Conservation (phyloP, 2,113 vertebrate genomes). For the Antechinus flavipes region DNA sequence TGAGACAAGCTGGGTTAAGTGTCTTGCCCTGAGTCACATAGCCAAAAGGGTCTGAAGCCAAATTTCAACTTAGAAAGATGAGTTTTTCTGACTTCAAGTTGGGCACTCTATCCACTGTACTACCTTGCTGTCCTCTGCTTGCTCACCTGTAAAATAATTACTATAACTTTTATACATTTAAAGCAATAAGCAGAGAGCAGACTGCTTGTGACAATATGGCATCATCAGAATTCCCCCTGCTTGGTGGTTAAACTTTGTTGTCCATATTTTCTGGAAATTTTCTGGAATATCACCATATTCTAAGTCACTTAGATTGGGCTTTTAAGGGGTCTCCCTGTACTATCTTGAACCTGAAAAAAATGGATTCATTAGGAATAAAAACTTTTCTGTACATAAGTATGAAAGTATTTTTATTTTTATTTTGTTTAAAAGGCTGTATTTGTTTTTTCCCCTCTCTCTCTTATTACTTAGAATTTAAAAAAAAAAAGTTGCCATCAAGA, state of each 20-base stretch:
- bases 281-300: background rate
- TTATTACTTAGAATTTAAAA: conserved; percentile 9
- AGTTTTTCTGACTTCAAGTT: background rate
- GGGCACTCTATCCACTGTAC: background rate
- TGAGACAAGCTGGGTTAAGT: background rate
- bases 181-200: background rate
- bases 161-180: background rate
- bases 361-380: conserved; percentile 18
- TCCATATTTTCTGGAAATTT: background rate
- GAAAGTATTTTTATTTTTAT: conserved; percentile 39
- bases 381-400: background rate
- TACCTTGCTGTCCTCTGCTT: background rate
- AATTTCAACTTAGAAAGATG: background rate
- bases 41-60: background rate
- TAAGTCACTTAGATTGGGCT: background rate
- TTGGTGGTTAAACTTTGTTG: background rate
- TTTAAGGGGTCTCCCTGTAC: background rate
- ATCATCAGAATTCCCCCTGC: conserved; percentile 43
- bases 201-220: background rate
- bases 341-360: conserved; percentile 5
- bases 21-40: background rate
- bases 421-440: background rate
- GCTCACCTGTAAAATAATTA: background rate
- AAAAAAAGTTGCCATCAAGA: conserved; percentile 19
- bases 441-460: background rate